These are phyloP conservation scores for Papilio glaucus DNA, from an alignment of 1,140 invertebrate genomes.

Conservation along the genomic window DNA sequence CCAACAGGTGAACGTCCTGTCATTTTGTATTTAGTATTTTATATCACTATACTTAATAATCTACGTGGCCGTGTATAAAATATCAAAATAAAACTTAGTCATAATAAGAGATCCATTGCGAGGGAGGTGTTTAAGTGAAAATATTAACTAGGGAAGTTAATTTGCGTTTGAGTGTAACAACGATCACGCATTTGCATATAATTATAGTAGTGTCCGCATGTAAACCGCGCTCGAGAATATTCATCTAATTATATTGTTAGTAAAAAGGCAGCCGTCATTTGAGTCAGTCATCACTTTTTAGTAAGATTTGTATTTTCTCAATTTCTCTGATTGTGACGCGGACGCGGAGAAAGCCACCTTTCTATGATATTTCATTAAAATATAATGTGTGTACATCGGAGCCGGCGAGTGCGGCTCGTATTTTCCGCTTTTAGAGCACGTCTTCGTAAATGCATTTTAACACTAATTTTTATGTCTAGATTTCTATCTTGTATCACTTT, in stretches of 20 bases:
- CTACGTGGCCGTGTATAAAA: no score
- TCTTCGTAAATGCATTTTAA: background rate
- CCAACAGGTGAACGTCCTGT: no score
- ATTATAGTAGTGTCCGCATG: background rate
- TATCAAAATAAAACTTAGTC: no score
- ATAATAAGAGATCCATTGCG: background rate
- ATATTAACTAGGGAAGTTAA: background rate
- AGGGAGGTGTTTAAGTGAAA: background rate
- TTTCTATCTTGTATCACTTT: background rate
- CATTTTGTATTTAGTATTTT: no score
- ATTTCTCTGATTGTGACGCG: constrained; percentile 31
- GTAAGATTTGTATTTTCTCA: constrained; percentile 31
- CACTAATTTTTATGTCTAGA: constrained; percentile 20
- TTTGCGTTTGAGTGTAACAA: background rate
- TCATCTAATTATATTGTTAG: constrained; percentile 17
- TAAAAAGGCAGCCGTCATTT: constrained; percentile 13
- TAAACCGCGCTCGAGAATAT: constrained; percentile 11
- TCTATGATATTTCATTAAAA: constrained; percentile 38
- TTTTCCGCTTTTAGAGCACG: constrained; percentile 31
- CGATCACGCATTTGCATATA: background rate
- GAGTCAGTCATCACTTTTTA: constrained; percentile 26
- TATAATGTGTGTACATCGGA: constrained; percentile 32
- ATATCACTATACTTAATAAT: no score
- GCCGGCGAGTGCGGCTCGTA: constrained; percentile 9
- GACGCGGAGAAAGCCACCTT: constrained; percentile 35